Base-by-base conservation (phyloP, 2,888 invertebrate species). In the Lycophotia porphyrea region DNA sequence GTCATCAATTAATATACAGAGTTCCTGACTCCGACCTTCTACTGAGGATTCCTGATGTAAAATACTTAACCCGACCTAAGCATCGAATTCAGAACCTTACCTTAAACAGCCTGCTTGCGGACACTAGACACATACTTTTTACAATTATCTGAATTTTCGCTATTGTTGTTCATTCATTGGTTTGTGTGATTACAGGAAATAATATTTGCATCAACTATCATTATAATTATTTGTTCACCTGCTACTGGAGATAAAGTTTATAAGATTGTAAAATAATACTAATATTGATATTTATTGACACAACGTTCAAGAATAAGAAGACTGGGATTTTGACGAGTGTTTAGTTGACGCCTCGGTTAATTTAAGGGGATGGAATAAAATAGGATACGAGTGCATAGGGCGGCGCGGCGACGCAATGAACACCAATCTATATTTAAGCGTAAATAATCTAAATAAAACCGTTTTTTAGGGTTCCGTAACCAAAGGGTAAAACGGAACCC, bases 181-280 rank as follows among this genome's bases (percentile, higher is more conserved):
- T 71, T 70, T 39, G 39, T 1, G 9, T 42, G 31, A 9, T 64
- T 34, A 21, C 42, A 27, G 21, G n/a, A 52, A 42, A 73, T 44
- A 31, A 73, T 36, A 71, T 73, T 73, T 71, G 42, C 42, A 71
- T 58, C 2, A 42, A n/a, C n/a, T 72, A 71, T 71, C 42, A 55
- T 13, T 47, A 47, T 24, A 44, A 52, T 13, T 75, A 52, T 75
- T 75, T 75, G 34, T 27, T 36, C 34, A 55, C 75, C 11, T 27
- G 44, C 44, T 75, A 44, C 44, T 15, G 42, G 5, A 55, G 52
- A 55, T 44, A 44, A 55, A 24, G 52, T 44, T 55, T 5, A n/a
- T 39, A 18, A 1, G 18, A 44, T 13, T 24, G 18, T 61, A n/a
- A 61, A 49, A 49, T 49, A 47, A 74, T 39, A 73, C 21, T 31